These are phyloP conservation scores for Ostrea denselamellosa DNA, from an alignment of 1,140 invertebrate genomes.

Conservation along the genomic window DNA sequence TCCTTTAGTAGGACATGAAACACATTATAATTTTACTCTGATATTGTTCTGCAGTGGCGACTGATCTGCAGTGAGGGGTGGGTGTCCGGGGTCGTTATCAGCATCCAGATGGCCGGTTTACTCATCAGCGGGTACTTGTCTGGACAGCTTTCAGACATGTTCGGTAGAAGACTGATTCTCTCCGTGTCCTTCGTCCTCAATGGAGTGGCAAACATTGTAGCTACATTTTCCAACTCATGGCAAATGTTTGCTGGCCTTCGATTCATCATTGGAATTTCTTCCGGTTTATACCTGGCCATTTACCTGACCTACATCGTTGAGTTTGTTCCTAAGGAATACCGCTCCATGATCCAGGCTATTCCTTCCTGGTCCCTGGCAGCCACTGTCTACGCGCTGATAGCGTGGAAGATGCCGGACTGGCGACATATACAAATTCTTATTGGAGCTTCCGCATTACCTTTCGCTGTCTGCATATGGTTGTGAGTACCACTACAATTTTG, in stretches of 20 bases:
- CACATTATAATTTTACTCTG: too few relatives aligned
- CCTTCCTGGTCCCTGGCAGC: constrained; percentile 49
- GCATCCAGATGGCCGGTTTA: constrained; percentile 71
- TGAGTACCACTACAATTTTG: constrained; percentile 44
- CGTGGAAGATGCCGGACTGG: constrained; percentile 59
- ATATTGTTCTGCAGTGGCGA: constrained; percentile 64
- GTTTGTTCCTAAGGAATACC: constrained; percentile 49
- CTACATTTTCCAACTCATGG: constrained; percentile 64
- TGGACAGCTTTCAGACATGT: constrained; percentile 66
- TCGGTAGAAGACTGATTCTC: constrained; percentile 66
- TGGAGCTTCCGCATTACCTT: constrained; percentile 53
- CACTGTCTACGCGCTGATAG: constrained; percentile 45
- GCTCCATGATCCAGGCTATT: constrained; percentile 45
- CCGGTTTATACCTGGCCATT: constrained; percentile 56
- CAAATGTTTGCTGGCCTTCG: constrained; percentile 66
- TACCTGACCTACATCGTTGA: constrained; percentile 55
- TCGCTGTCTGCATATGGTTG: constrained; percentile 61
- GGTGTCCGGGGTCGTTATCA: constrained; percentile 62
- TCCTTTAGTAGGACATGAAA: too few relatives aligned
- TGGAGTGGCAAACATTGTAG: constrained; percentile 55
- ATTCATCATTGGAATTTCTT: constrained; percentile 63
- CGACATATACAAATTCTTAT: constrained; percentile 56
- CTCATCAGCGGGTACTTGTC: constrained; percentile 62
- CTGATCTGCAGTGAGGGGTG: constrained; percentile 66
- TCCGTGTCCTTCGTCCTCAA: constrained; percentile 56